Percentiles rank a stretch among this genome's conserved stretches.
phyloP scores from a whole-genome alignment of 92 coral and sea anemone species.

The Palythoa heliodiscus region DNA sequence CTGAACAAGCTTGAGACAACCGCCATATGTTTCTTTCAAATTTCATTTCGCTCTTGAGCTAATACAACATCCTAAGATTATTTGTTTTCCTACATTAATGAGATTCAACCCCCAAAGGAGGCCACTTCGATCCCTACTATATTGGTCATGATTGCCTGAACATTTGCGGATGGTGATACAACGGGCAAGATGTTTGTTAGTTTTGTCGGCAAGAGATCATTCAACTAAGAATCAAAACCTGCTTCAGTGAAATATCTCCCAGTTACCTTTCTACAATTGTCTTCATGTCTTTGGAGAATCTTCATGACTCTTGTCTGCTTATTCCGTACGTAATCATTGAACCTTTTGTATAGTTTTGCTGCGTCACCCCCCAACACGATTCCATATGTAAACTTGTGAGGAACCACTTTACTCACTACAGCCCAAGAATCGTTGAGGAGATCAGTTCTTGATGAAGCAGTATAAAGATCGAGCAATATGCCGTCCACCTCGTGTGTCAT shows the following conservation, averaged over 20 bases:
- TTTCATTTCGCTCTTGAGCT: too few species aligned
- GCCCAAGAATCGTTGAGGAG: constrained; percentile 69
- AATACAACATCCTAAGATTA: too few species aligned
- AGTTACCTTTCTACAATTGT: constrained; percentile 46
- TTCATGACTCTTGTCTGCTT: constrained; percentile 48
- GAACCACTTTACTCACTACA: constrained; percentile 54
- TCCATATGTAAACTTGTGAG: constrained; percentile 64
- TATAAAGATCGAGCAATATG: constrained; percentile 72
- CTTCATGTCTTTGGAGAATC: constrained; percentile 55
- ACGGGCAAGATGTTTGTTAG: not conserved
- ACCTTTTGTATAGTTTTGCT: constrained; percentile 52
- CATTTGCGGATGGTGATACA: too few species aligned
- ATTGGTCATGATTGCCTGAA: too few species aligned
- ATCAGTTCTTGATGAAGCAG: constrained; percentile 71
- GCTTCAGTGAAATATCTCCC: too few species aligned
- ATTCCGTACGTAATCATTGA: constrained; percentile 52
- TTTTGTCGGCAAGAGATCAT: not conserved
- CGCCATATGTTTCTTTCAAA: too few species aligned
- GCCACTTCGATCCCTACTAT: too few species aligned
- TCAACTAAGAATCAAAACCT: not conserved
- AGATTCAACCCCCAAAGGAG: too few species aligned
- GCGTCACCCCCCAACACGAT: constrained; percentile 67
- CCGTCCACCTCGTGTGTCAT: constrained; percentile 64
- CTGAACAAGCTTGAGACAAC: too few species aligned
- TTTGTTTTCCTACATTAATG: too few species aligned